Conservation (phyloP, 2,113 vertebrate species). For the Indri indri region DNA sequence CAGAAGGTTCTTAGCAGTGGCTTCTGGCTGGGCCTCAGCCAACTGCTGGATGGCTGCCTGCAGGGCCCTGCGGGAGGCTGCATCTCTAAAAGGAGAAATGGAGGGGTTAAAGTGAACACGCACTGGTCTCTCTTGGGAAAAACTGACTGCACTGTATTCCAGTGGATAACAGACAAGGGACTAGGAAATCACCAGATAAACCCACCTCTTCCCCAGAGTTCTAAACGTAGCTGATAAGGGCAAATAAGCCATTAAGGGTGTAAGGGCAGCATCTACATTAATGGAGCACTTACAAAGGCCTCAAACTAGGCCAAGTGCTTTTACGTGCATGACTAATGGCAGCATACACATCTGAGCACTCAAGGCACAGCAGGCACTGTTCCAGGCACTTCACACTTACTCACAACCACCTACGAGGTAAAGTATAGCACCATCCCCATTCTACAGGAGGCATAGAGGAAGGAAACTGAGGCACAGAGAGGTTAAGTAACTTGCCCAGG, state of each 20-base stretch:
- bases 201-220: background rate
- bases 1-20: slow-evolving; percentile 91
- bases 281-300: background rate
- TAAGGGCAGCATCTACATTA: background rate
- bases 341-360: background rate
- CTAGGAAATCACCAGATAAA: background rate
- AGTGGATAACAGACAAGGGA: background rate
- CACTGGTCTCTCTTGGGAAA: background rate
- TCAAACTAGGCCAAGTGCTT: background rate
- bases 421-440: background rate
- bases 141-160: background rate
- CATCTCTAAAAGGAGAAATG: slow-evolving; percentile 85
- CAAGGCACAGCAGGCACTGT: background rate
- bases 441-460: background rate
- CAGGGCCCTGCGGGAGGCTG: slow-evolving; percentile 93
- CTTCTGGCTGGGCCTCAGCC: slow-evolving; percentile 91
- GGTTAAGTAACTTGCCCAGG: background rate
- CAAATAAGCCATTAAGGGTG: background rate
- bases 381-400: background rate
- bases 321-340: background rate
- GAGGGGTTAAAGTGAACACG: background rate
- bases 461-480: background rate
- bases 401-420: background rate
- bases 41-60: slow-evolving; percentile 91
- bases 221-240: background rate